Evolutionary conservation across 2,797 vertebrate genomes (phyloP).

Genomic region (Carduelis carduelis): DNA sequence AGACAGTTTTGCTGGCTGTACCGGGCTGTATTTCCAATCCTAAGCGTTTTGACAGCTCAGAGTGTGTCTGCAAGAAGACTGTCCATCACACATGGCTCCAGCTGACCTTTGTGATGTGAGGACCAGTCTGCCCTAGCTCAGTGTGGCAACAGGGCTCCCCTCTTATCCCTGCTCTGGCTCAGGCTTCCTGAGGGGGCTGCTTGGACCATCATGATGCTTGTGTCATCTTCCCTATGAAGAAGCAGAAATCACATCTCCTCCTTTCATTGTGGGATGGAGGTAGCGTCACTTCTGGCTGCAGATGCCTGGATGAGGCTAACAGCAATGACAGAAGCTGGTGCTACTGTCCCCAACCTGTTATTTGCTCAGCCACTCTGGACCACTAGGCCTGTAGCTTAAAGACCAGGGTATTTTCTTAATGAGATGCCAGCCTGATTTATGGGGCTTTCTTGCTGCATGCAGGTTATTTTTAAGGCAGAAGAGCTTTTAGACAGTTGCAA

Average conservation of each 20-base stretch:
- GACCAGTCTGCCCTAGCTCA: background rate
- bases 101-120: background rate
- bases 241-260: background rate
- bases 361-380: background rate
- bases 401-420: background rate
- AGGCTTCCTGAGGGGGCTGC: background rate
- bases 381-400: background rate
- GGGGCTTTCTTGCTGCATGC: background rate
- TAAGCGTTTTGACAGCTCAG: background rate
- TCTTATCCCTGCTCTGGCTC: background rate
- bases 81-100: background rate
- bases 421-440: background rate
- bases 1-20: background rate
- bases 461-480: conserved; percentile 41
- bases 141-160: accelerated
- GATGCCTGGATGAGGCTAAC: background rate
- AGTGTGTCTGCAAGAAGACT: background rate
- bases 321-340: background rate
- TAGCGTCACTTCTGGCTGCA: background rate
- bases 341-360: background rate
- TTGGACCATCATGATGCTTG: background rate
- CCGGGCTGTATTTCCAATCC: background rate
- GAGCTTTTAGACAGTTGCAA: conserved; percentile 1
- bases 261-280: background rate
- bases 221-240: background rate